Conservation (phyloP, 2,797 vertebrate species). For the Leucoraja ocellata region DNA sequence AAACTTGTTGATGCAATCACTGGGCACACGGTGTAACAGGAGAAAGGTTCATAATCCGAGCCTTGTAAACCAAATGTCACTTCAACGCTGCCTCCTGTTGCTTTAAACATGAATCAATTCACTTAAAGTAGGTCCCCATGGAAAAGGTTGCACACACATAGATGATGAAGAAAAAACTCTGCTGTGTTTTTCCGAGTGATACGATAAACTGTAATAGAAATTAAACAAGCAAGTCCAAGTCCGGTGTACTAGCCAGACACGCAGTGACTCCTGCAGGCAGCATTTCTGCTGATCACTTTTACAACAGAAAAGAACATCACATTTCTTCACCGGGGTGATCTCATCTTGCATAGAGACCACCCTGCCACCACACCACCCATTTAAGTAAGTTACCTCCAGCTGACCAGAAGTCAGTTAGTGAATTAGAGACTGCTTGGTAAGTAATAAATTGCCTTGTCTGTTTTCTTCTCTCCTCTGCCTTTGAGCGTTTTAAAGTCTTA, state of each 20-base stretch:
- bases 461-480: conserved; percentile 12
- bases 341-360: background rate
- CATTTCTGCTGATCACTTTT: background rate
- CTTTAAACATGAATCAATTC: background rate
- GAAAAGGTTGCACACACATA: background rate
- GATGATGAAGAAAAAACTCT: background rate
- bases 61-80: background rate
- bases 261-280: conserved; percentile 13
- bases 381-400: background rate
- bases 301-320: background rate
- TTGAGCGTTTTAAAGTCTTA: background rate
- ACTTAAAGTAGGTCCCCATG: background rate
- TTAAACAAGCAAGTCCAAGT: background rate
- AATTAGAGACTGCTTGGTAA: background rate
- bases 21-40: background rate
- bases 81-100: background rate
- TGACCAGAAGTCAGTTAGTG: background rate
- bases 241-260: background rate
- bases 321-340: background rate
- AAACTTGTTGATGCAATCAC: conserved; percentile 20
- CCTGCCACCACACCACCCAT: background rate
- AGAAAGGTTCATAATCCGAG: background rate
- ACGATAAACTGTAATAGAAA: background rate
- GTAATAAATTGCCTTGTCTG: conserved; percentile 2
- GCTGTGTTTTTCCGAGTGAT: background rate